Evolutionary conservation across 2,797 vertebrate genomes (phyloP), one percentile per base, ranked within the genome.

Genomic region (Enteromius anoplus): DNA sequence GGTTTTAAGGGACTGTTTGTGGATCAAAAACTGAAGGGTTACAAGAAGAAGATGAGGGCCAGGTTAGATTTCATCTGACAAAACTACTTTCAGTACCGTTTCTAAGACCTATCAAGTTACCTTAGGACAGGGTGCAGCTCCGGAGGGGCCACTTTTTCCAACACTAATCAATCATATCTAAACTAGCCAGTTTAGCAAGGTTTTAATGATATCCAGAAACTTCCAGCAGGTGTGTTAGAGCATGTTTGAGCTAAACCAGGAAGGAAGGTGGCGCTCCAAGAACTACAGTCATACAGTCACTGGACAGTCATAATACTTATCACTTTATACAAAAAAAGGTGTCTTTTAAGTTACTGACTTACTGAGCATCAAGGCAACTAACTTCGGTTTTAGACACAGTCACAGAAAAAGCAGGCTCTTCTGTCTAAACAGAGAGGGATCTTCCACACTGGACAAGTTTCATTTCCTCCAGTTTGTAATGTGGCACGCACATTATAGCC

Each of bases 401-500:
- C 3, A 29, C 42, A 62, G 5, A 51, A 65, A 65, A 68, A 76
- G 47, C 45, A 81, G 29, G 86, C 87, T 53, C 45, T 78, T 76
- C 86, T 26, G 80, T 89, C 87, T 89, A 90, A 92, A 87, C 73
- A 73, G 65, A 92, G 90, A 88, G 85, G 75, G 87, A 85, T 58
- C 64, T 78, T 66, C 70, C 21, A 69, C 55, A 84, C 75, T 66
- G 71, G 79, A 77, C 75, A 71, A 86, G 80, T 84, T 85, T 84
- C 8, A 34, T 78, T 37, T 84, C 34, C 23, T 78, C 58, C 40
- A 26, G 47, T 84, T 71, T 49, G 72, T 78, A 86, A 84, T 69
- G 53, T 55, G 72, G 68, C 78, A 26, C 1, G 23, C 42, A 47
- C 60, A 92, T 91, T 91, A 90, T 81, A 91, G 93, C 93, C 93